Evolutionary conservation across 1,140 invertebrate genomes (phyloP).

Genomic region (Bombyx mori): DNA sequence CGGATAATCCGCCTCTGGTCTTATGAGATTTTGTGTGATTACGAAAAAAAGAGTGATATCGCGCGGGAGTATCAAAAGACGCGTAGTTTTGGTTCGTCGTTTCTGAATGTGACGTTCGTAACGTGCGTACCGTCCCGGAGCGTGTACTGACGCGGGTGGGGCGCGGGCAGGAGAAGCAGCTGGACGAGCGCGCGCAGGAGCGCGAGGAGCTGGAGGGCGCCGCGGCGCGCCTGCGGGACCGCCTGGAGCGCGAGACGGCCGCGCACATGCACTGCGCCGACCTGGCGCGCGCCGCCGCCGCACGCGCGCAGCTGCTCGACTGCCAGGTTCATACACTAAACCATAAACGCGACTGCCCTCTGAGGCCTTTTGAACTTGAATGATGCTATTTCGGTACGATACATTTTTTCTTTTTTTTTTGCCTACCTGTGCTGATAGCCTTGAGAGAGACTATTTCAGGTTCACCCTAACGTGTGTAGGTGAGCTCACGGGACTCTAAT

Average conservation of each 20-base stretch:
- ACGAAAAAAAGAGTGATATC: not conserved
- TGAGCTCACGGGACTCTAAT: no score
- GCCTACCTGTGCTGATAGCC: no score
- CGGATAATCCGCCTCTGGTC: no score
- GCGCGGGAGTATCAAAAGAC: no score
- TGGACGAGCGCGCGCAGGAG: constrained; percentile 90
- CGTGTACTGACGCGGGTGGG: constrained; percentile 11
- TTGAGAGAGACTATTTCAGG: no score
- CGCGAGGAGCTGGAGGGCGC: constrained; percentile 93
- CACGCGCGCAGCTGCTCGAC: constrained; percentile 80
- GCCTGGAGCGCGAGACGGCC: constrained; percentile 91
- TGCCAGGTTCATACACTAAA: constrained; percentile 51
- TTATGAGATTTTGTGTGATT: not conserved
- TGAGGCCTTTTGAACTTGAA: no score
- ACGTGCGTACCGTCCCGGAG: not conserved
- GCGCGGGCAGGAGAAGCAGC: constrained; percentile 82
- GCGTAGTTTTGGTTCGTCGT: no score
- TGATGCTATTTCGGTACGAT: no score
- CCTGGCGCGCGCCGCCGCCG: constrained; percentile 82
- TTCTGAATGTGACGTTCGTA: not conserved
- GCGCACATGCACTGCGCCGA: constrained; percentile 90
- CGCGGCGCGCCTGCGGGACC: constrained; percentile 86
- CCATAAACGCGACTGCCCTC: no score
- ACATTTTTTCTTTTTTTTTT: no score
- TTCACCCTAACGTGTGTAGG: no score